Evolutionary conservation across 2,113 vertebrate species (phyloP), one percentile per base, ranked within the genome.

Genomic region (Percopsis transmontana): DNA sequence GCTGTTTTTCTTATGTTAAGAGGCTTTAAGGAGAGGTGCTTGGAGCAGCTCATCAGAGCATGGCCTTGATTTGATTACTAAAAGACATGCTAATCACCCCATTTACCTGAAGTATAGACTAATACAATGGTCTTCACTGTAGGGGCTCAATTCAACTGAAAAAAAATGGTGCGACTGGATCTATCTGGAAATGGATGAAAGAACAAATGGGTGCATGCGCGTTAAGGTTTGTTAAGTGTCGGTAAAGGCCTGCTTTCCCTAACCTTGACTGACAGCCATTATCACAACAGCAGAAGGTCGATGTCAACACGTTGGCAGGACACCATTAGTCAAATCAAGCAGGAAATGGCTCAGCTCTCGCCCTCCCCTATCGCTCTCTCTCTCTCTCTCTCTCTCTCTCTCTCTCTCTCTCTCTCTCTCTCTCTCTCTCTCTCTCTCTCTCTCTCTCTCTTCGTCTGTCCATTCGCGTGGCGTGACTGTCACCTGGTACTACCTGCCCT

Each of bases 1-100:
- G 65, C 64, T 73, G 61, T 77, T 74, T 72, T 58, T 68, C 61
- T 33, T 7, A 47, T 54, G 57, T 40, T 58, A 62, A 67, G 39
- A 70, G 70, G 42, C 70, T 72, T 66, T 66, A 33, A 70, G 62
- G 44, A 65, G 68, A 72, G 58, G 58, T 58, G 58, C 57, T 59
- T 62, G 80, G 51, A 66, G 55, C 47, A 58, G 70, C 52, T 86
- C 77, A 82, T 73, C 76, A 77, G 81, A 67, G 58, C 58, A 59
- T 69, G 65, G 19, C 54, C n/a, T 65, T 85, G 80, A 81, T 88
- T 88, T 88, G 82, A 89, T 85, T 85, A 82, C 64, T 67, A 69
- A 86, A 79, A 79, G 65, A 81, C 77, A 89, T 80, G 76, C 80
- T 88, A 84, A 89, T 87, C 58, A 74, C 58, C 58, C 76, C 69